A percentile compares a stretch with the other conserved stretches of the same genome.
Conservation (phyloP, 2,113 vertebrate genomes). For the Hemiscyllium ocellatum region DNA sequence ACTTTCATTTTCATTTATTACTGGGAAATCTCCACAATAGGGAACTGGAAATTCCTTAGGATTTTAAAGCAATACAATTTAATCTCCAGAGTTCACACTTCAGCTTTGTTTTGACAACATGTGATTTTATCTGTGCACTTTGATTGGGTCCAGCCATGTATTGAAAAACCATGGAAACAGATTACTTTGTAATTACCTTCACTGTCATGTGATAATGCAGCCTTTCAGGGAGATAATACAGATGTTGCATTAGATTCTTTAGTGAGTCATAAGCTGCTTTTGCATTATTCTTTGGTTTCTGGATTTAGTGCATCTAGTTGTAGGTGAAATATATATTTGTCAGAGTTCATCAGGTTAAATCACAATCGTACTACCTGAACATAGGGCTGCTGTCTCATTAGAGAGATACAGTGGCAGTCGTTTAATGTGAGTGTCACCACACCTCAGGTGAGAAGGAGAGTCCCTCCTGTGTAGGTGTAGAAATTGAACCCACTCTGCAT, state of each 20-base stretch:
- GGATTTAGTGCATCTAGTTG: not conserved
- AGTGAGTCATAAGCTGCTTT: not conserved
- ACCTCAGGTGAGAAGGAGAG: too few species aligned
- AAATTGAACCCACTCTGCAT: too few species aligned
- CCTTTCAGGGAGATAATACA: too few species aligned
- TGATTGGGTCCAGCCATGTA: not conserved
- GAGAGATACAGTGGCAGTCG: too few species aligned
- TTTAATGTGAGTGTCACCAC: too few species aligned
- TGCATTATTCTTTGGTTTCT: not conserved
- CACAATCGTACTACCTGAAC: too few species aligned
- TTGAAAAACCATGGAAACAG: not conserved
- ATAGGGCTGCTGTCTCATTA: too few species aligned
- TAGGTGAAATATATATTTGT: not conserved
- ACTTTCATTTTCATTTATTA: not conserved
- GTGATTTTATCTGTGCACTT: not conserved
- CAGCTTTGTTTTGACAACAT: not conserved
- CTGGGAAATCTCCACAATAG: not conserved
- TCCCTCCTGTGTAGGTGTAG: too few species aligned
- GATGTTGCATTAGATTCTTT: not conserved
- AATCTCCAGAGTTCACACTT: constrained; percentile 7
- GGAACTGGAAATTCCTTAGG: not conserved
- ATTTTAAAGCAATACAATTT: not conserved
- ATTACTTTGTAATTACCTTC: not conserved
- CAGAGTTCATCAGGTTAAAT: not conserved
- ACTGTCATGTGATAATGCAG: not conserved